Conservation (phyloP, 1,140 invertebrate genomes). For the Caenorhabditis tropicalis region DNA sequence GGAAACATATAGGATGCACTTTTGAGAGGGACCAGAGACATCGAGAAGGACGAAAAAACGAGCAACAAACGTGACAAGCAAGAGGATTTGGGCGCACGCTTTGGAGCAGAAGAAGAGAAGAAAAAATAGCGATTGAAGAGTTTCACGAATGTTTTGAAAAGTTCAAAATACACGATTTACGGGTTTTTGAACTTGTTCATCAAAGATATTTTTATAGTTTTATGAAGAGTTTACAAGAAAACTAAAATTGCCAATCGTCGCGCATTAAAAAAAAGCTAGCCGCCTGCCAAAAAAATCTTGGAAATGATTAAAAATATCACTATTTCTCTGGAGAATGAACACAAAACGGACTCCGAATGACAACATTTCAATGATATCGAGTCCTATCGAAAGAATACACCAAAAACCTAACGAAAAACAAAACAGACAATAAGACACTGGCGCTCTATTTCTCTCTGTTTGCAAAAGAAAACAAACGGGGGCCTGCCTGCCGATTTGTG, state of each 20-base stretch:
- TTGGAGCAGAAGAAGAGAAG: background rate
- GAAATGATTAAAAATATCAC: no score
- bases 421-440: background rate
- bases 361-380: no score
- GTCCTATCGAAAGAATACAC: background rate
- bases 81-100: background rate
- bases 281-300: no score
- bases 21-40: background rate
- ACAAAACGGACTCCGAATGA: no score
- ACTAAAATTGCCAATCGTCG: no score
- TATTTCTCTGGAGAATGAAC: no score
- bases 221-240: no score
- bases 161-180: no score
- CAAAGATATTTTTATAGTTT: no score
- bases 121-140: background rate
- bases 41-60: slow-evolving; percentile 12
- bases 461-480: background rate
- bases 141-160: background rate
- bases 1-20: background rate
- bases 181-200: no score
- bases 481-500: background rate
- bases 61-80: slow-evolving; percentile 30
- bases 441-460: background rate
- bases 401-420: background rate
- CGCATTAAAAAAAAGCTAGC: no score